phyloP scores from a whole-genome alignment of 2,888 invertebrate species.

The Ctenicera cuprea region DNA sequence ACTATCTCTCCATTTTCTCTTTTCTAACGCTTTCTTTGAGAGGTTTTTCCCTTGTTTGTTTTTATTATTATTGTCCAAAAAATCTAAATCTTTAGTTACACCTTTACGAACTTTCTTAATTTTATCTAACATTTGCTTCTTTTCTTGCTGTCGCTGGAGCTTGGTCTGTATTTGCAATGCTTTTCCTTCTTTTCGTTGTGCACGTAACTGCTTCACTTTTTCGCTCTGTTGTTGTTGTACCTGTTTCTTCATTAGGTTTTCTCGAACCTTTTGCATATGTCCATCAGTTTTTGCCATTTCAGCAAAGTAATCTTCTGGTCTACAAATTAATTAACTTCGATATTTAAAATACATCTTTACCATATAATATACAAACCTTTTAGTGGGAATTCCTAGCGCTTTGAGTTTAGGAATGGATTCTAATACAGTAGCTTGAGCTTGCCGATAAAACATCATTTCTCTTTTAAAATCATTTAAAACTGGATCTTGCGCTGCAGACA shows the following conservation, averaged over 20 bases:
- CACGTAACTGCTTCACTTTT: conserved; percentile 90
- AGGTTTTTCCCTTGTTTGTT: too few relatives aligned
- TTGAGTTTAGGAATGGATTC: conserved; percentile 88
- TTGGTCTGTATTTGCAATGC: conserved; percentile 88
- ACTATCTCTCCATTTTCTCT: conserved; percentile 83
- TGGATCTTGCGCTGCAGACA: conserved; percentile 82
- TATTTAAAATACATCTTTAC: too few relatives aligned
- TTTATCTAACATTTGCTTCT: conserved; percentile 93
- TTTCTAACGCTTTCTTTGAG: conserved; percentile 70
- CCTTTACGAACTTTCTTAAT: conserved; percentile 95
- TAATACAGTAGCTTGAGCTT: conserved; percentile 90
- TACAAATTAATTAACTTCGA: too few relatives aligned
- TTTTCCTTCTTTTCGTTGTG: conserved; percentile 95
- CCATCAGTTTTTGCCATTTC: conserved; percentile 98
- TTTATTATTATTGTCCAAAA: conserved; percentile 77
- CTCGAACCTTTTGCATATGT: conserved; percentile 97
- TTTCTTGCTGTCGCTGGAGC: conserved; percentile 90
- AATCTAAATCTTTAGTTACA: conserved; percentile 85
- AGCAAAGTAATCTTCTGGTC: conserved; percentile 98
- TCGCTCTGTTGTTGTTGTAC: conserved; percentile 90
- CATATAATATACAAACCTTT: conserved; percentile 73
- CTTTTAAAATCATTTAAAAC: conserved; percentile 93
- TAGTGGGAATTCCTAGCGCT: conserved; percentile 84
- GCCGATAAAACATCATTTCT: conserved; percentile 91
- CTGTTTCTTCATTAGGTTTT: conserved; percentile 89